phyloP scores from a whole-genome alignment of 2,888 invertebrate genomes.

The Uropetala carovei region DNA sequence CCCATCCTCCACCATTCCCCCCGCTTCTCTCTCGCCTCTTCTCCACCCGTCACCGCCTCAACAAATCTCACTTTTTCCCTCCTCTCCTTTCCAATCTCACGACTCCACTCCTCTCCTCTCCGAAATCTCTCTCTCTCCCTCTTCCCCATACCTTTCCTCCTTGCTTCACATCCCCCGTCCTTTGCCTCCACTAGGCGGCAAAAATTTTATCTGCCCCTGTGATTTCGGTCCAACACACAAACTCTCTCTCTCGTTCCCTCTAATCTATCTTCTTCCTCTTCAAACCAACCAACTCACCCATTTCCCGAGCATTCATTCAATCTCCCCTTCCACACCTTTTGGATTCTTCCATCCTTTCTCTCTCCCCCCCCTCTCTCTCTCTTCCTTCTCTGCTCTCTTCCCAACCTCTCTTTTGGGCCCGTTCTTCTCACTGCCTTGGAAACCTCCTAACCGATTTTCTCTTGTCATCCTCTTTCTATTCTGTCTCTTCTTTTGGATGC shows the following conservation, averaged over 20 bases:
- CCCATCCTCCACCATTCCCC: no score
- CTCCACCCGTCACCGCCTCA: not conserved
- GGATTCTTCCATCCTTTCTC: not conserved
- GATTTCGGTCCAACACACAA: slow-evolving; percentile 54
- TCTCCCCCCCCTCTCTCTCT: not conserved
- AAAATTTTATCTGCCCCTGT: slow-evolving; percentile 61
- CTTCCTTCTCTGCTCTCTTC: not conserved
- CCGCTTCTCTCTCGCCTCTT: not conserved
- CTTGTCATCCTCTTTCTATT: not conserved
- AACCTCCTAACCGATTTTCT: slow-evolving; percentile 14
- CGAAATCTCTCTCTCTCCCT: no score
- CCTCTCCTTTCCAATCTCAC: not conserved
- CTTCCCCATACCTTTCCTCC: slow-evolving; percentile 7
- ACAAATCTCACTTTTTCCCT: not conserved
- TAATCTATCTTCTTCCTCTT: slow-evolving; percentile 9
- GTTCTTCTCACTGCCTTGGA: not conserved
- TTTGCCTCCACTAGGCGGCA: slow-evolving; percentile 48
- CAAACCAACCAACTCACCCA: slow-evolving; percentile 17
- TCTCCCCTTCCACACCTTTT: not conserved
- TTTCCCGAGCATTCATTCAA: not conserved
- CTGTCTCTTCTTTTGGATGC: no score
- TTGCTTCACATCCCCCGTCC: slow-evolving; percentile 29
- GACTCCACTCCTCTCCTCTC: not conserved
- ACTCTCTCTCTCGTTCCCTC: not conserved
- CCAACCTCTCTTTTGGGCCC: not conserved